Base-by-base conservation (phyloP, 2,113 vertebrate species). In the Rhegmatorhina hoffmannsi region DNA sequence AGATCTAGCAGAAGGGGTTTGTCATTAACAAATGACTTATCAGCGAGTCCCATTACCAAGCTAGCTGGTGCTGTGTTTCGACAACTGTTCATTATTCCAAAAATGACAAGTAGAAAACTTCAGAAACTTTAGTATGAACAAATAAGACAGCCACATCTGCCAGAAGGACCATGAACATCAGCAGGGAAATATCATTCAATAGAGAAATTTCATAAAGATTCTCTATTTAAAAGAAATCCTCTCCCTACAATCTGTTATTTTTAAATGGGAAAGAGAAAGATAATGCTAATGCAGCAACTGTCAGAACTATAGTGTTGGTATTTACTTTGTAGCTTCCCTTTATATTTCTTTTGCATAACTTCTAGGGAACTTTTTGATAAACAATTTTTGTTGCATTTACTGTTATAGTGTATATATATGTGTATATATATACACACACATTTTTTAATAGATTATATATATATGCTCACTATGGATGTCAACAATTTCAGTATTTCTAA, bases 81-180 rank as follows among this genome's bases (percentile, higher is more conserved):
- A 20, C 46, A 72, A 76, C 16, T 74, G 33, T 63, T 96, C 74
- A 70, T 96, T 95, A 89, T 92, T 87, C 67, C 25, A 69, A 68
- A 91, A 62, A 34, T 70, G 52, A 40, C 13, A 55, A 77, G 43
- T 59, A 25, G 16, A 85, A 78, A 56, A 12, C n/a, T 66, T 44
- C 24, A 67, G 43, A 68, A 93, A 67, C 26, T 5, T 84, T 87
- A 60, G 9, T 23, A 28, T 29, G 17, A 81, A 73, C 10, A 84
- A 7, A 74, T 52, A 74, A 66, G 20, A n/a, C 29, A 50, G 17
- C 1, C 26, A 47, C 6, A 16, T n/a, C 60, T 87, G 16, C 31
- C 43, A 75, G 34, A 17, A 43, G 7, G 4, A 5, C 1, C 23
- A 60, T 33, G 28, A 80, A 73, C 26, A 53, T 26, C 25, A 50